Percentiles rank a stretch among this genome's conserved stretches.
These are phyloP conservation scores for Nannobrachium achirus DNA, from an alignment of 2,113 vertebrate species.

Conservation along the genomic window DNA sequence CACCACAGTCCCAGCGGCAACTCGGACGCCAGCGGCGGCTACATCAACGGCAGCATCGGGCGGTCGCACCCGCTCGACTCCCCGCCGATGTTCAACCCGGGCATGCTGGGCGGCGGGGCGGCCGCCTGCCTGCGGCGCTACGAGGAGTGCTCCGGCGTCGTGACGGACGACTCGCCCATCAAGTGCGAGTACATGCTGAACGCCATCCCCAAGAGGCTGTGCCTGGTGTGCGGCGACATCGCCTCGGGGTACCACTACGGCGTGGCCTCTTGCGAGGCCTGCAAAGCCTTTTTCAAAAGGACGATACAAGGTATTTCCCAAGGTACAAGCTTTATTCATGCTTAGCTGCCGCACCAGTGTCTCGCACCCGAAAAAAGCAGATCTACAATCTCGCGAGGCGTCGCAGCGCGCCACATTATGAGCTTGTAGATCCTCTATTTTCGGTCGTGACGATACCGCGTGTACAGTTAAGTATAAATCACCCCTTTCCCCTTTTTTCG, in stretches of 20 bases:
- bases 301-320: constrained; percentile 95
- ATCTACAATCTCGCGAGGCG: too few relatives aligned
- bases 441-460: too few relatives aligned
- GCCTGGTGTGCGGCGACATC: constrained; percentile 97
- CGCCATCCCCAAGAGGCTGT: constrained; percentile 94
- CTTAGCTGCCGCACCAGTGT: too few relatives aligned
- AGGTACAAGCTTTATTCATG: too few relatives aligned
- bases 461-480: too few relatives aligned
- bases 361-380: too few relatives aligned
- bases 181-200: constrained; percentile 98
- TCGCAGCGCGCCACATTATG: too few relatives aligned
- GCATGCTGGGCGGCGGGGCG: constrained; percentile 75
- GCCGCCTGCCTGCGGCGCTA: constrained; percentile 89
- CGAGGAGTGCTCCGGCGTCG: constrained; percentile 88
- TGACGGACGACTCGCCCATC: constrained; percentile 90
- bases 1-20: constrained; percentile 94
- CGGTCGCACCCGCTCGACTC: constrained; percentile 91
- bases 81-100: constrained; percentile 88
- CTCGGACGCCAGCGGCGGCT: constrained; percentile 91
- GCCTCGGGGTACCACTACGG: constrained; percentile 98
- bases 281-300: constrained; percentile 99
- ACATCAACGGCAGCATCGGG: constrained; percentile 83
- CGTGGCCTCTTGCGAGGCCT: constrained; percentile 97
- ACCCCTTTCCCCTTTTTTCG: constrained; percentile 4
- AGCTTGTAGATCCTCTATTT: too few relatives aligned